Evolutionary conservation across 2,888 invertebrate genomes (phyloP).

Genomic region (Ennomos quercinarius): DNA sequence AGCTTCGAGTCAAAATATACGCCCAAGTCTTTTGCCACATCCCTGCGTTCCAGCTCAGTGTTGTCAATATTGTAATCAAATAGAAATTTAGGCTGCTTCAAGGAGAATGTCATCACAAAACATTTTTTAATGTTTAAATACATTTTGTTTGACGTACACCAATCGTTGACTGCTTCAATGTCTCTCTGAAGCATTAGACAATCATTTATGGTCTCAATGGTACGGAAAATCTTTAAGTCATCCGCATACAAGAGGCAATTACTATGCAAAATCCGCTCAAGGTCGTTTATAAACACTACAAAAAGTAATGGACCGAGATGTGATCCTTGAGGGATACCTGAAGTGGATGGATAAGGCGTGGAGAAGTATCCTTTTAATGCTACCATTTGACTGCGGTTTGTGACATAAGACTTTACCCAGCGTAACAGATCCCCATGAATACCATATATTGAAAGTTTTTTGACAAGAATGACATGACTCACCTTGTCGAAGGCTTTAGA

Average conservation of each 20-base stretch:
- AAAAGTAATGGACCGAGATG: constrained; percentile 4
- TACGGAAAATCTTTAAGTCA: constrained; percentile 1
- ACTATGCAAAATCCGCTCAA: neutral
- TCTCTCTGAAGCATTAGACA: neutral
- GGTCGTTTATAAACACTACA: constrained; percentile 1
- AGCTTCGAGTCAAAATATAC: no score
- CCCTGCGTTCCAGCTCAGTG: no score
- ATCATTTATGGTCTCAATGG: neutral
- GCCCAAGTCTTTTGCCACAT: no score
- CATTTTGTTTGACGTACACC: constrained; percentile 3
- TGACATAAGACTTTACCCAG: no score
- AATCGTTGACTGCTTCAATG: neutral
- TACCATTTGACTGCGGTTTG: constrained; percentile 1
- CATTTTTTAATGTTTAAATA: neutral
- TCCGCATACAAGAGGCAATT: constrained; percentile 1
- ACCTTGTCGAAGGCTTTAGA: constrained; percentile 33
- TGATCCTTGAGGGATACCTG: constrained; percentile 4
- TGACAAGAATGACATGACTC: constrained; percentile 10
- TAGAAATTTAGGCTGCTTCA: no score
- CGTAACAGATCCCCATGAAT: no score
- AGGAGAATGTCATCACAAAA: neutral
- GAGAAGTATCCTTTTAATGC: constrained; percentile 4
- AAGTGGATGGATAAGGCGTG: neutral
- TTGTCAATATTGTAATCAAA: no score
- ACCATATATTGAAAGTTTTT: no score